Evolutionary conservation across 2,888 invertebrate species (phyloP), one percentile per base, ranked within the genome.

Genomic region (Timema podura): DNA sequence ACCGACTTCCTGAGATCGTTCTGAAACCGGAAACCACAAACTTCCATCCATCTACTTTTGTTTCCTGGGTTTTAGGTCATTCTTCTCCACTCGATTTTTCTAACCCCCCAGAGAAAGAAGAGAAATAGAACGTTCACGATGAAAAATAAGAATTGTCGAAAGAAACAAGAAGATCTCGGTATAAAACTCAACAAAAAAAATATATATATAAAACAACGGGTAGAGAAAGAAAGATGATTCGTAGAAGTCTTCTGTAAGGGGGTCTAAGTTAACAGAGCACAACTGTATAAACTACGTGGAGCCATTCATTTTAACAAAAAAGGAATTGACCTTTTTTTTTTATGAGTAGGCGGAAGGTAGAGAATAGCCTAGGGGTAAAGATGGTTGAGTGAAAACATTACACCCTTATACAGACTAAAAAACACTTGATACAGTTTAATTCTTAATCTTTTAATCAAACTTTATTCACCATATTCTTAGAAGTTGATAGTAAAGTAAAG

Each of bases 31-130:
- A 71, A 71, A 64, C 68, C 71, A 46, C 59, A 54, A 65, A 65
- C 68, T 71, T 71, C 68, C 71, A 71, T 71, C 68, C 71, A 71
- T 71, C 71, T 71, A 64, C 68, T 71, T 68, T 68, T 65, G 49
- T 57, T 65, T 59, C n/a, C 13, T 48, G 65, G 30, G 30, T 30
- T 30, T 30, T 30, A 30, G 30, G 30, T 30, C 30, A 30, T 30
- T 30, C 30, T 30, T 30, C 30, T 30, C 30, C 30, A 30, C 30
- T 30, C 30, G 30, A 30, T 30, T 30, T 30, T 30, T 48, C 45
- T n/a, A 64, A 51, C 67, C 59, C 69, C 16, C 16, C 15, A 66
- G 57, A 49, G 57, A 61, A 68, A 16, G 61, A 48, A 67, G 49
- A 70, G n/a, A 44, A 44, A 15, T 30, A 49, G 3, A 49, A 54